phyloP scores from a whole-genome alignment of 2,113 vertebrate genomes.

The Thamnaconus septentrionalis region DNA sequence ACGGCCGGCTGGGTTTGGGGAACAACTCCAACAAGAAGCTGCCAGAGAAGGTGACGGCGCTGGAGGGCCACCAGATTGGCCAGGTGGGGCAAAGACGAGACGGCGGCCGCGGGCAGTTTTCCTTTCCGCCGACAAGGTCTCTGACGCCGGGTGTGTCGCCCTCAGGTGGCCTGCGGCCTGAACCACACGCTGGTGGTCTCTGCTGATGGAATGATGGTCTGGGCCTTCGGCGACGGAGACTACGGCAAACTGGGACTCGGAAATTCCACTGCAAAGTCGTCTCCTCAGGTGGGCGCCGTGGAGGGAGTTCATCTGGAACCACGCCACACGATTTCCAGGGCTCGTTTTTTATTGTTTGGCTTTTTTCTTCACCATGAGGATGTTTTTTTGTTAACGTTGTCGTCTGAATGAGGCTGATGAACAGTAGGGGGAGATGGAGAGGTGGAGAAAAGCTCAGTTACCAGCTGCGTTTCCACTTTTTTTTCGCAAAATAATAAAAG shows the following conservation, averaged over 20 bases:
- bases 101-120: background rate
- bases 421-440: no score
- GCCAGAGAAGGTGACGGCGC: constrained; percentile 78
- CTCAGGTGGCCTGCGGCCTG: constrained; percentile 79
- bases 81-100: constrained; percentile 54
- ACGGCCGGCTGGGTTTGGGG: constrained; percentile 79
- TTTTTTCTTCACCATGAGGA: no score
- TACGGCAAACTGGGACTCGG: constrained; percentile 82
- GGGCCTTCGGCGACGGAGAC: constrained; percentile 83
- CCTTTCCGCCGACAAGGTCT: background rate
- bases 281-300: constrained; percentile 74
- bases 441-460: no score
- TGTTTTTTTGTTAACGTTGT: no score
- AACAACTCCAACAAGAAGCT: constrained; percentile 83
- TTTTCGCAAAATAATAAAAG: no score
- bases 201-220: constrained; percentile 79
- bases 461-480: no score
- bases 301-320: background rate
- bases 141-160: background rate
- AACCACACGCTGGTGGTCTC: constrained; percentile 81
- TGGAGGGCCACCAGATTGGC: constrained; percentile 78
- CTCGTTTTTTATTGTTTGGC: no score
- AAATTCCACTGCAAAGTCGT: constrained; percentile 80
- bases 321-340: no score
- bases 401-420: background rate